Percentiles rank a stretch among this genome's conserved stretches.
Evolutionary conservation across 2,113 vertebrate genomes (phyloP).

Genomic region (Heloderma charlesbogerti): DNA sequence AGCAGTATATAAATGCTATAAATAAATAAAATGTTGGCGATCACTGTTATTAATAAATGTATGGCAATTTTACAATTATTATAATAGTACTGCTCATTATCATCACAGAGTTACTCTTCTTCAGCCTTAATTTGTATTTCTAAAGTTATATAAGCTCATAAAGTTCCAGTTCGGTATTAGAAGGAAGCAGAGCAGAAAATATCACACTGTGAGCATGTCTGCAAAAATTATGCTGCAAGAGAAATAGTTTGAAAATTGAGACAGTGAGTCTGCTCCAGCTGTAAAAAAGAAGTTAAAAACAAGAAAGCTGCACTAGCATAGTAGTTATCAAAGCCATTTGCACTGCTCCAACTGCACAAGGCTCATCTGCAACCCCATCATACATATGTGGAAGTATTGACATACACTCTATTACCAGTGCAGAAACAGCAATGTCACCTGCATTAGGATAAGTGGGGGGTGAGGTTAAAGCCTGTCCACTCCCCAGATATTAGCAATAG

Average conservation of each 20-base stretch:
- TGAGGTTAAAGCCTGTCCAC: too few species aligned
- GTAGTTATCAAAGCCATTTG: neutral
- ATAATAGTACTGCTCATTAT: neutral
- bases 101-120: neutral
- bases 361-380: neutral
- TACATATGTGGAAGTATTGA: too few species aligned
- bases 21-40: neutral
- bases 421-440: too few species aligned
- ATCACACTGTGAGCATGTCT: neutral
- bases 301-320: neutral
- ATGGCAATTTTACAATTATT: neutral
- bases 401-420: too few species aligned
- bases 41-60: neutral
- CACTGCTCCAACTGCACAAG: neutral
- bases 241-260: neutral
- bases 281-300: neutral
- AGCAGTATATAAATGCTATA: too few species aligned
- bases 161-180: neutral
- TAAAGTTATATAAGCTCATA: neutral
- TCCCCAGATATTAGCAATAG: too few species aligned
- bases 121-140: neutral
- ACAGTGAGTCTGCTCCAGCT: neutral
- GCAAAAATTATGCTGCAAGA: neutral
- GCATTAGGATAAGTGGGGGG: too few species aligned
- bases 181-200: conserved; percentile 9